phyloP scores from a whole-genome alignment of 2,888 invertebrate genomes.

The Andrena flavipes region DNA sequence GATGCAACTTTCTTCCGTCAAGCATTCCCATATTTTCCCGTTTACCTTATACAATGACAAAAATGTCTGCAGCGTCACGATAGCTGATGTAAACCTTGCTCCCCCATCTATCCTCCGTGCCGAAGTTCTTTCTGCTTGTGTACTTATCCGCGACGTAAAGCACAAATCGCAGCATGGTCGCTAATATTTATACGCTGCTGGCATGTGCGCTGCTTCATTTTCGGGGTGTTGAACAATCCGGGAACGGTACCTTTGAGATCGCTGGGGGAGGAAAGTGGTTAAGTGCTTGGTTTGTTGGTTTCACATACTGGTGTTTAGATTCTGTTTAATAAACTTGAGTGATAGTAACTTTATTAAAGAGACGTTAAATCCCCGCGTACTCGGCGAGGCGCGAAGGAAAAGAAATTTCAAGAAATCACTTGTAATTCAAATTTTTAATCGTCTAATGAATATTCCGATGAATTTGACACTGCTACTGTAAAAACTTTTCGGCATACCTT shows the following conservation, averaged over 20 bases:
- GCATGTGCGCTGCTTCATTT: not conserved
- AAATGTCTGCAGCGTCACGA: not conserved
- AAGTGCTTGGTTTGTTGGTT: not conserved
- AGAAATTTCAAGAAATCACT: not conserved
- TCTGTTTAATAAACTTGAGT: not conserved
- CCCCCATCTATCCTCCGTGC: not conserved
- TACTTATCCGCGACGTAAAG: not conserved
- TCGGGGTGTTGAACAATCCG: conserved; percentile 15
- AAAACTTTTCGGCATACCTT: conserved; percentile 34
- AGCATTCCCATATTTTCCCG: not conserved
- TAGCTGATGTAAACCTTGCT: not conserved
- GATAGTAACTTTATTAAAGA: not conserved
- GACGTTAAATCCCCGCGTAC: not conserved
- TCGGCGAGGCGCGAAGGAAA: not conserved
- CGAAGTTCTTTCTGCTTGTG: not conserved
- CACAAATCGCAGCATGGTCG: not conserved
- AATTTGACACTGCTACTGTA: conserved; percentile 5
- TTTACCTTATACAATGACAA: conserved; percentile 2
- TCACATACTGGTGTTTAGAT: not conserved
- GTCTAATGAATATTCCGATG: conserved; percentile 1
- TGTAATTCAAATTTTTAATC: not conserved
- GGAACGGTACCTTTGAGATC: not conserved
- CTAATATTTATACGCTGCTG: conserved; percentile 10
- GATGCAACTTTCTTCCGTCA: not conserved
- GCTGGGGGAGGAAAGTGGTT: not conserved